Evolutionary conservation across 2,888 invertebrate genomes (phyloP).

Genomic region (Caenorhabditis sp.): DNA sequence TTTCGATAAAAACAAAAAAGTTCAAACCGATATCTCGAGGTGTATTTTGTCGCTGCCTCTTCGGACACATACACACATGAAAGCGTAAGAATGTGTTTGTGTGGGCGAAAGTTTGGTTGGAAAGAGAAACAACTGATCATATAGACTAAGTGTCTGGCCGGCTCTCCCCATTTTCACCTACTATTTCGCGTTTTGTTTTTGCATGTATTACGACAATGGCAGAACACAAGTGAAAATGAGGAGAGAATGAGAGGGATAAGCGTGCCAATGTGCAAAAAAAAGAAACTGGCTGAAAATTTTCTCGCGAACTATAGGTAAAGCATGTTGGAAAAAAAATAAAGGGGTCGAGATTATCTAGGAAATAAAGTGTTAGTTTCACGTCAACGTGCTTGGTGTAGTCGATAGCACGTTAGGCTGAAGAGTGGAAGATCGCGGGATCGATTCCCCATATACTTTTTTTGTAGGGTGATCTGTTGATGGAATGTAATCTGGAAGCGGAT

Average conservation of each 20-base stretch:
- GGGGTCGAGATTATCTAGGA: too few species aligned
- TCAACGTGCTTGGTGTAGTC: too few species aligned
- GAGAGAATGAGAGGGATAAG: not conserved
- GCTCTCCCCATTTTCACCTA: slow-evolving; percentile 31
- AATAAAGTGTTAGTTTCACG: too few species aligned
- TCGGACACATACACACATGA: too few species aligned
- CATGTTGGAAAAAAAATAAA: too few species aligned
- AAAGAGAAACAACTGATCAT: slow-evolving; percentile 34
- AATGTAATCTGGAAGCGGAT: slow-evolving; percentile 69
- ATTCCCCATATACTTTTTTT: slow-evolving; percentile 12
- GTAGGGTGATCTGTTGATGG: slow-evolving; percentile 71
- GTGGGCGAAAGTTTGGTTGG: slow-evolving; percentile 28
- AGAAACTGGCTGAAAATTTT: not conserved
- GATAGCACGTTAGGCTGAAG: too few species aligned
- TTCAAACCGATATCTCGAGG: too few species aligned
- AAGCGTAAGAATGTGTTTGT: slow-evolving; percentile 12
- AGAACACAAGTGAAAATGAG: slow-evolving; percentile 7
- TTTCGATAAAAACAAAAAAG: too few species aligned
- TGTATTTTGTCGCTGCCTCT: not conserved
- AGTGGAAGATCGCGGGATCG: too few species aligned
- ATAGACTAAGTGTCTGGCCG: slow-evolving; percentile 24
- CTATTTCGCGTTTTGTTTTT: slow-evolving; percentile 26
- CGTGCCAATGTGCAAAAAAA: slow-evolving; percentile 12
- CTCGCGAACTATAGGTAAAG: not conserved
- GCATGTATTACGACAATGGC: slow-evolving; percentile 38